Base-by-base conservation (phyloP, 2,113 vertebrate species). In the Phylloscopus trochiloides region DNA sequence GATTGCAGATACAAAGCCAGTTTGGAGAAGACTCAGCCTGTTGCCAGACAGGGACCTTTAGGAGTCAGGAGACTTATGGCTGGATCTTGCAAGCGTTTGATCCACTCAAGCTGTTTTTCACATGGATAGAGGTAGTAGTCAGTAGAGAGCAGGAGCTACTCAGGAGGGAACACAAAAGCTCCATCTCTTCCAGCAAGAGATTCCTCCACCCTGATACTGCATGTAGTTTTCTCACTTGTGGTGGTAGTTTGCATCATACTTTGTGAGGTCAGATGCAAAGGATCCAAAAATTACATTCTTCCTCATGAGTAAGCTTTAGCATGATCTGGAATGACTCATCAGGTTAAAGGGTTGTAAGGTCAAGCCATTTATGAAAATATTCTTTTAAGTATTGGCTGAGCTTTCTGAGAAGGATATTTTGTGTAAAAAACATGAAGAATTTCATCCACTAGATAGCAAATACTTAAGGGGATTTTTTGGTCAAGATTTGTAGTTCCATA, bases 231-330 rank as follows among this genome's bases (percentile, higher is more conserved):
- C 74, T 85, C 66, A 66, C 81, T 95, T 4, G 0, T 74, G 81
- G 38, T 62, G 54, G 42, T 34, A 43, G 66, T 75, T 95, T 91
- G 92, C 90, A 87, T 96, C 91, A 85, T 59, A 26, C 58, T 67
- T 66, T 80, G 51, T 90, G 90, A 91, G 50, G 87, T 91, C 91
- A 94, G 84, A 86, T 76, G 62, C 54, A 85, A 90, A 88, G 84
- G 87, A 92, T 84, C 58, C 77, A 91, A 82, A 82, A 91, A 92
- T 91, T 88, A 43, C 63, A 51, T 85, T 95, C 93, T 62, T 95
- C 85, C 78, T 96, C 42, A 40, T 97, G 93, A 95, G 85, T 96
- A 96, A 96, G 81, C 87, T 66, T 43, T 59, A 82, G 93, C 36
- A 62, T 92, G 85, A 83, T 86, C 78, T 70, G 47, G 29, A 75